Conservation (phyloP, 1,140 invertebrate genomes). For the Batillaria attramentaria region DNA sequence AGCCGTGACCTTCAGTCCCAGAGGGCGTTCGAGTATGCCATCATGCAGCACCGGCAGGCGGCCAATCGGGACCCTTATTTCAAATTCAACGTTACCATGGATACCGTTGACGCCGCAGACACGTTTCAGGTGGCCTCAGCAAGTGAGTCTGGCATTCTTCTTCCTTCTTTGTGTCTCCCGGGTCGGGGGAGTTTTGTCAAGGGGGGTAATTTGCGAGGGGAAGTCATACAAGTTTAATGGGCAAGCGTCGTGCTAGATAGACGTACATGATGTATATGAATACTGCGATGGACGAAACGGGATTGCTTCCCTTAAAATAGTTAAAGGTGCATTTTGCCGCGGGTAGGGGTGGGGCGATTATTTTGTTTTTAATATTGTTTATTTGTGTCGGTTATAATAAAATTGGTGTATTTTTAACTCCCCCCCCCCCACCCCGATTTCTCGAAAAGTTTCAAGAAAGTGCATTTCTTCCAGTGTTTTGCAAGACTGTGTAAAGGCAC, state of each 20-base stretch:
- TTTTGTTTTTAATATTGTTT: too few relatives aligned
- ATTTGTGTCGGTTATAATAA: too few relatives aligned
- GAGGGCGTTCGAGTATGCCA: constrained; percentile 43
- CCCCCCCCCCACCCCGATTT: too few relatives aligned
- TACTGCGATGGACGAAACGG: too few relatives aligned
- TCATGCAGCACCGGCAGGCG: constrained; percentile 30
- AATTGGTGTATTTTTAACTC: too few relatives aligned
- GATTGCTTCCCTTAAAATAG: not conserved
- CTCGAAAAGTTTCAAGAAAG: too few relatives aligned
- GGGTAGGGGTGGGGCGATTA: too few relatives aligned
- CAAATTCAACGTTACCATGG: constrained; percentile 41
- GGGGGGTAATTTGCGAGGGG: not conserved
- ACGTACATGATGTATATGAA: too few relatives aligned
- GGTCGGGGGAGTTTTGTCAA: not conserved
- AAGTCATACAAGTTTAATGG: constrained; percentile 14
- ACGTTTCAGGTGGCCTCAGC: constrained; percentile 49
- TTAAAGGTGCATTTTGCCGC: too few relatives aligned
- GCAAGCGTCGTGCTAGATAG: not conserved
- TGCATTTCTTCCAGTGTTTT: too few relatives aligned
- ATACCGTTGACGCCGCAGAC: constrained; percentile 36
- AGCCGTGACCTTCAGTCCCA: constrained; percentile 28
- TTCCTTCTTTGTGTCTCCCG: not conserved
- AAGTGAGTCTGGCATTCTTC: constrained; percentile 33
- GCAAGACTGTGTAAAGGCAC: too few relatives aligned
- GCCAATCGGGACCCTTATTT: constrained; percentile 37